A percentile compares a stretch with the other conserved stretches of the same genome.
Conservation (phyloP, 2,113 vertebrate species). For the Lepisosteus oculatus region DNA sequence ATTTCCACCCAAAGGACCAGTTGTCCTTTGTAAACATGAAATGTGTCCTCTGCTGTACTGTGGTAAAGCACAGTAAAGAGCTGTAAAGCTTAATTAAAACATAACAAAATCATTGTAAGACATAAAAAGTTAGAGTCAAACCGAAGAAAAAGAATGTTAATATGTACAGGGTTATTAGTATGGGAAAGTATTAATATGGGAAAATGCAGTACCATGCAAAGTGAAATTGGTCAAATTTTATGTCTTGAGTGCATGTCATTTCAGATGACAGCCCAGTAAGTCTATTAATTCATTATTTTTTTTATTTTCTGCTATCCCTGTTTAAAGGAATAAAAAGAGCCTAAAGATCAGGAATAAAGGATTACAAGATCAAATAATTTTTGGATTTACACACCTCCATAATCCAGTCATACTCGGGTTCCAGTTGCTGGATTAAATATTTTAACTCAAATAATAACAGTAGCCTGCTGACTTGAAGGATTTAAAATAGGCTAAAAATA, state of each 20-base stretch:
- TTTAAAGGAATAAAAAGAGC: neutral
- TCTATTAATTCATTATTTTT: neutral
- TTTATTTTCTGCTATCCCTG: neutral
- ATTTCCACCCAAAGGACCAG: too few relatives aligned
- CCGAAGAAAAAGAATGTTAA: too few relatives aligned
- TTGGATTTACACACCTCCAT: neutral
- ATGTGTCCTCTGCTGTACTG: too few relatives aligned
- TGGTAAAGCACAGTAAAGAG: too few relatives aligned
- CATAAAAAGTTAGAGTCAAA: too few relatives aligned
- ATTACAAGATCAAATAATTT: conserved; percentile 7
- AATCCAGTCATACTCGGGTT: conserved; percentile 10
- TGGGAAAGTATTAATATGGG: too few relatives aligned
- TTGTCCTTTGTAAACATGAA: too few relatives aligned
- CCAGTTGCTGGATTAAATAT: conserved; percentile 1
- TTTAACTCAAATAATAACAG: neutral
- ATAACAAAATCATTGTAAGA: too few relatives aligned
- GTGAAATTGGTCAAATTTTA: neutral
- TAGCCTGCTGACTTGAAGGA: conserved; percentile 4
- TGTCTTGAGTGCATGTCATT: too few relatives aligned
- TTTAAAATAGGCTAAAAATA: neutral
- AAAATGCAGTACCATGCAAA: too few relatives aligned
- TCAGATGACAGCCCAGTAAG: neutral
- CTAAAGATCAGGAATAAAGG: neutral
- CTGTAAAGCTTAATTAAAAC: too few relatives aligned
- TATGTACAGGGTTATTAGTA: too few relatives aligned